Evolutionary conservation across 2,888 invertebrate genomes (phyloP).

Genomic region (Labia minor): DNA sequence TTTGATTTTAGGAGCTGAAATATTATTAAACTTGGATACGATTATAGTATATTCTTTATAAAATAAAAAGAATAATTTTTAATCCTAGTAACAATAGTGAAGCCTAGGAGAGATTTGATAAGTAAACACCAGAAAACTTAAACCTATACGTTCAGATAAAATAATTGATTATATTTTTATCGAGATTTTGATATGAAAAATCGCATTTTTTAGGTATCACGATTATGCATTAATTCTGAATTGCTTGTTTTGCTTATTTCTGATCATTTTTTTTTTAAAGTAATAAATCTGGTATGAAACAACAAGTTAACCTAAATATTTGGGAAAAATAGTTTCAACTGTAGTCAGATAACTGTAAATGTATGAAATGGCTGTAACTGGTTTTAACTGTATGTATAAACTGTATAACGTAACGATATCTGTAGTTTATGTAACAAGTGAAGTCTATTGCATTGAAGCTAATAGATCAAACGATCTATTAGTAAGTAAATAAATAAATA

Average conservation of each 20-base stretch:
- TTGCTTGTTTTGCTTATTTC: background rate
- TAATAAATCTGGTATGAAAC: background rate
- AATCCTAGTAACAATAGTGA: background rate
- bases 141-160: background rate
- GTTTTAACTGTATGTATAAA: background rate
- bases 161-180: background rate
- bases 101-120: background rate
- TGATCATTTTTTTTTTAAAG: background rate
- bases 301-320: too few relatives aligned
- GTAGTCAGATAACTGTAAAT: background rate
- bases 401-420: slow-evolving; percentile 13
- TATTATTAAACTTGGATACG: too few relatives aligned
- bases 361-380: slow-evolving; percentile 1
- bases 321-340: background rate
- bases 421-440: slow-evolving; percentile 9
- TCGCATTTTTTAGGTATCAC: slow-evolving; percentile 8
- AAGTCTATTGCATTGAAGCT: slow-evolving; percentile 7
- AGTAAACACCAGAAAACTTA: background rate
- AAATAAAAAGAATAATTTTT: background rate
- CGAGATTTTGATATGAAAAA: slow-evolving; percentile 13
- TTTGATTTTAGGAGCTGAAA: too few relatives aligned
- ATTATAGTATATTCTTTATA: background rate
- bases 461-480: background rate
- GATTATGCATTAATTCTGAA: background rate
- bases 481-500: slow-evolving; percentile 13